Percentiles rank a stretch among this genome's conserved stretches.
phyloP scores from a whole-genome alignment of 1,140 invertebrate genomes.

The Brachionus asplanchnoidis region DNA sequence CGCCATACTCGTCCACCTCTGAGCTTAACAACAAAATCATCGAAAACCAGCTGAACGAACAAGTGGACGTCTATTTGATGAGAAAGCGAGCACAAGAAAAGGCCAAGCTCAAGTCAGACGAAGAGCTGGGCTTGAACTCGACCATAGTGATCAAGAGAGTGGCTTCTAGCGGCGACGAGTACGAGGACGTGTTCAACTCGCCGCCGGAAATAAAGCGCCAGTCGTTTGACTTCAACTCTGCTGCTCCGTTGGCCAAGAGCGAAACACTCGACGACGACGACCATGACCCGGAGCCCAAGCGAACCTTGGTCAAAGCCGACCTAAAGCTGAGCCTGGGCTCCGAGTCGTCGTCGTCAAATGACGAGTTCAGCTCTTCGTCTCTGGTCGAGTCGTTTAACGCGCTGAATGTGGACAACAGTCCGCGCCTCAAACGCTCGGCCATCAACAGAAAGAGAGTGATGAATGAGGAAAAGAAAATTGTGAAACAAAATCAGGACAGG shows the following conservation, averaged over 20 bases:
- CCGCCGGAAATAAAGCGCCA: not conserved
- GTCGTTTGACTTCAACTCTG: not conserved
- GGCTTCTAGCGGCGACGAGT: not conserved
- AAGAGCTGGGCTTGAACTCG: conserved; percentile 12
- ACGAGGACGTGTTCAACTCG: not conserved
- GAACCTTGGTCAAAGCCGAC: not conserved
- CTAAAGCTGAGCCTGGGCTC: not conserved
- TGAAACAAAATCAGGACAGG: conserved; percentile 4
- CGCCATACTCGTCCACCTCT: not conserved
- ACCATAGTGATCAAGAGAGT: not conserved
- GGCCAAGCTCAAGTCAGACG: conserved; percentile 12
- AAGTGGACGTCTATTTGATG: conserved; percentile 13
- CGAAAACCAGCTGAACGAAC: not conserved
- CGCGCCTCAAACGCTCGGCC: not conserved
- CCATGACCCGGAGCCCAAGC: not conserved
- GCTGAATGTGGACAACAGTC: conserved; percentile 2
- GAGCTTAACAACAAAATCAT: not conserved
- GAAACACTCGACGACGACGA: not conserved
- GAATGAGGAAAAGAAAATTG: not conserved
- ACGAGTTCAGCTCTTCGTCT: conserved; percentile 5
- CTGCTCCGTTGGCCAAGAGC: not conserved
- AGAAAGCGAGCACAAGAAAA: conserved; percentile 19
- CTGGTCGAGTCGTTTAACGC: conserved; percentile 20
- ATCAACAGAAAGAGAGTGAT: not conserved
- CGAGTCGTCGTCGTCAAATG: not conserved